Evolutionary conservation across 2,113 vertebrate genomes (phyloP), one percentile per base, ranked within the genome.

Genomic region (Salminus brasiliensis): DNA sequence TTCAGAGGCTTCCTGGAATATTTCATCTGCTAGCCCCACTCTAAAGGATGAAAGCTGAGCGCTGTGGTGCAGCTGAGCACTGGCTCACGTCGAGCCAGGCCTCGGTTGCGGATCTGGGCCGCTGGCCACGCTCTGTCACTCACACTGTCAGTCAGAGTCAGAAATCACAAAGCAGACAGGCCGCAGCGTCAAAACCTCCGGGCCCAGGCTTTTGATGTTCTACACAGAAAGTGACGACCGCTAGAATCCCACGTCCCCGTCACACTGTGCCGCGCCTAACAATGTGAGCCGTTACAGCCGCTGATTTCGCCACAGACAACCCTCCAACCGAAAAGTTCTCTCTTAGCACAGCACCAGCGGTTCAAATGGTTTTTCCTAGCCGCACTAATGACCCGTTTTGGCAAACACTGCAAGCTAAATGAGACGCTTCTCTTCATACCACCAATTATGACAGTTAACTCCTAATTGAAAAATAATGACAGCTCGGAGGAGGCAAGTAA

Each of bases 401-500:
- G 80, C 84, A 83, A 66, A 13, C 62, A 67, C 84, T 87, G 71
- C 72, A 8, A 78, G 9, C 83, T 39, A 69, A 78, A 78, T 69
- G 2, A 0, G 69, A 78, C 49, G 79, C 68, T 59, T 79, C 79
- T 65, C 81, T 55, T 69, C n/a, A 63, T 45, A 72, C 85, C 62
- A 18, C 49, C 21, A 85, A 78, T 87, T 84, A 84, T 74, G 83
- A 88, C 71, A 84, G 88, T 89, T 89, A 86, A 82, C 34, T 89
- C 83, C 81, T 87, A 86, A 78, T 90, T 89, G 86, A 66, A 84
- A 83, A 80, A 80, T 79, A 78, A 84, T 80, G 81, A 83, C 85
- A 75, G 63, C 78, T 79, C 57, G 21, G 82, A 75, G 78, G 73
- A 84, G 86, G 72, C 74, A 83, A 76, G 69, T 78, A 23, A 68